Evolutionary conservation across 2,113 vertebrate species (phyloP).

Genomic region (Lophotis ruficrista): DNA sequence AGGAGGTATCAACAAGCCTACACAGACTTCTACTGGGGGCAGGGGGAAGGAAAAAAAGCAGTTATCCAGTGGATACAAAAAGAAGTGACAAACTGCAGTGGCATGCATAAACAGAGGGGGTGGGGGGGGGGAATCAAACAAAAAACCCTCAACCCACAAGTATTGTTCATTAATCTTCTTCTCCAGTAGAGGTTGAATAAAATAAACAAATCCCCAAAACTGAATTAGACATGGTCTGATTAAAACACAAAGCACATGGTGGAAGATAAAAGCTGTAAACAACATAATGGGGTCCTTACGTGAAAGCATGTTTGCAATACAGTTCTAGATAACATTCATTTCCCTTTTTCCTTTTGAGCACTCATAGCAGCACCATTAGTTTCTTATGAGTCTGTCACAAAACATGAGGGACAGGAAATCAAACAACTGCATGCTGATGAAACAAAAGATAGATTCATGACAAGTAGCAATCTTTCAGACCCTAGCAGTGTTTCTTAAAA

Average conservation of each 20-base stretch:
- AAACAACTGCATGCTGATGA: neutral
- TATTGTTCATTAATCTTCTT: constrained; percentile 22
- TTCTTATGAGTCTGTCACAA: constrained; percentile 1
- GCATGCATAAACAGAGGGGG: neutral
- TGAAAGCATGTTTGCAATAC: neutral
- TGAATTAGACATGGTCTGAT: neutral
- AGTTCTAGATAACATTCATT: neutral
- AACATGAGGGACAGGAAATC: constrained; percentile 7
- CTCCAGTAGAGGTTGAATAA: neutral
- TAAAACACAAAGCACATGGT: neutral
- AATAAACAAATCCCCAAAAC: constrained; percentile 5
- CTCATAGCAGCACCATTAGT: neutral
- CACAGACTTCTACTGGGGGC: neutral
- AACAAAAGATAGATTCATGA: constrained; percentile 3
- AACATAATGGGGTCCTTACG: neutral
- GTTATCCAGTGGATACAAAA: neutral
- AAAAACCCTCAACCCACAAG: neutral
- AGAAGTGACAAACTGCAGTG: neutral
- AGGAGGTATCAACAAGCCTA: neutral
- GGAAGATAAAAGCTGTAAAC: constrained; percentile 17
- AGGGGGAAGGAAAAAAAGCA: neutral
- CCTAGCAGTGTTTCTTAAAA: neutral
- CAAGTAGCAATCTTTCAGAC: constrained; percentile 5
- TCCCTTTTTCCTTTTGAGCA: neutral
- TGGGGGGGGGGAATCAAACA: too few relatives aligned